Evolutionary conservation across 2,113 vertebrate genomes (phyloP), one percentile per base, ranked within the genome.

Genomic region (Proteles cristata): DNA sequence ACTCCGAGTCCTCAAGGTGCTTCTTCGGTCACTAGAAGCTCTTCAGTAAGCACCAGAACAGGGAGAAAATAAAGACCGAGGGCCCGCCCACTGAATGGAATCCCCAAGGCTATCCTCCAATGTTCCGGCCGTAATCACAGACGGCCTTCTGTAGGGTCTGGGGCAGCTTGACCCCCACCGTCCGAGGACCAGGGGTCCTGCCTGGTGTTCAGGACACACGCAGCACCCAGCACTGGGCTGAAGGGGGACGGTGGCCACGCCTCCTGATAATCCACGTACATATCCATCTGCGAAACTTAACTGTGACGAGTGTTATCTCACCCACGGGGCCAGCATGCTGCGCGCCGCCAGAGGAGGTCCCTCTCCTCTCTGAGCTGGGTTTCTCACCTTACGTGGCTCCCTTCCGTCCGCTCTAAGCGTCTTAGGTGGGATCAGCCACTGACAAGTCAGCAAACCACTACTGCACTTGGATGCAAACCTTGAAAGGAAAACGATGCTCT

Each of bases 321-420:
- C 61, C 50, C 5, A 3, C 0, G 4, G 26, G 80, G 25, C n/a
- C 15, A 3, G 45, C 11, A 1, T 0, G 3, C 83, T 79, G 43
- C 0, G 39, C 5, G 23, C 58, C 48, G 71, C 35, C 11, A 26
- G 76, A 65, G 0, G 8, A 79, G 45, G 1, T 4, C 61, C 76
- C 63, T 53, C 19, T 21, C 39, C 33, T 65, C 90, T 93, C 61
- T 17, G 82, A 66, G 43, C 65, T 39, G 50, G n/a, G 74, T 25
- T 66, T 96, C 83, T 14, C 11, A 10, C 84, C n/a, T n/a, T 45
- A 1, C 0, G 11, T 0, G 9, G n/a, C 39, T n/a, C 26, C 5
- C 7, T 21, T 16, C 50, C 45, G 58, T 26, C 43, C 2, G 0
- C 16, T 69, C 69, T 12, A 9, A 68, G 45, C 0, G 0, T 77